These are phyloP conservation scores for Oxycera nigricornis DNA, from an alignment of 2,888 invertebrate genomes.

Conservation along the genomic window DNA sequence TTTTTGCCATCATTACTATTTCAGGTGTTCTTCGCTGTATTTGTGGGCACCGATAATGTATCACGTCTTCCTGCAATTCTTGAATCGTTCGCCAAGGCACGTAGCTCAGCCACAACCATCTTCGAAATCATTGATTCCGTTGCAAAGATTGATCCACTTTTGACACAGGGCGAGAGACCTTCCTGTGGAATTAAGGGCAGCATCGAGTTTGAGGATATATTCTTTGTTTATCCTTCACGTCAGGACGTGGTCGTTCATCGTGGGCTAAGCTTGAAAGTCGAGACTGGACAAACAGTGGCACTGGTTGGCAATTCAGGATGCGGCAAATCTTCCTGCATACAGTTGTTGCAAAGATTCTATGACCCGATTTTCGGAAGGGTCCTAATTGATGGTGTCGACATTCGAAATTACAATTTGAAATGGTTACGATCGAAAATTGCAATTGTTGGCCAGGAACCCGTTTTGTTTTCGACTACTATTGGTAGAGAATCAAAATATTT, in stretches of 20 bases:
- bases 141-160: slow-evolving; percentile 75
- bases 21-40: slow-evolving; percentile 70
- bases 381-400: slow-evolving; percentile 67
- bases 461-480: slow-evolving; percentile 81
- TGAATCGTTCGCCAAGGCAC: slow-evolving; percentile 73
- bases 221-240: slow-evolving; percentile 77
- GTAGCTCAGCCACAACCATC: slow-evolving; percentile 75
- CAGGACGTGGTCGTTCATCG: slow-evolving; percentile 73
- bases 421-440: slow-evolving; percentile 80
- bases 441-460: slow-evolving; percentile 86
- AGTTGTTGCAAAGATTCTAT: slow-evolving; percentile 71
- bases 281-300: slow-evolving; percentile 72
- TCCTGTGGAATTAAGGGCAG: slow-evolving; percentile 66
- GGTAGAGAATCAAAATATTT: too few species aligned
- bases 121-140: slow-evolving; percentile 76
- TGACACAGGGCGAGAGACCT: slow-evolving; percentile 69
- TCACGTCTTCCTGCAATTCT: slow-evolving; percentile 76
- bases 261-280: slow-evolving; percentile 68
- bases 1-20: background rate
- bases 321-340: slow-evolving; percentile 82
- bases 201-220: slow-evolving; percentile 71
- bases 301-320: slow-evolving; percentile 77
- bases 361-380: slow-evolving; percentile 68
- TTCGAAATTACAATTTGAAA: slow-evolving; percentile 72
- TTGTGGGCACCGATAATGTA: slow-evolving; percentile 77